phyloP scores from a whole-genome alignment of 2,888 invertebrate genomes.

The Tenthredo distinguenda region DNA sequence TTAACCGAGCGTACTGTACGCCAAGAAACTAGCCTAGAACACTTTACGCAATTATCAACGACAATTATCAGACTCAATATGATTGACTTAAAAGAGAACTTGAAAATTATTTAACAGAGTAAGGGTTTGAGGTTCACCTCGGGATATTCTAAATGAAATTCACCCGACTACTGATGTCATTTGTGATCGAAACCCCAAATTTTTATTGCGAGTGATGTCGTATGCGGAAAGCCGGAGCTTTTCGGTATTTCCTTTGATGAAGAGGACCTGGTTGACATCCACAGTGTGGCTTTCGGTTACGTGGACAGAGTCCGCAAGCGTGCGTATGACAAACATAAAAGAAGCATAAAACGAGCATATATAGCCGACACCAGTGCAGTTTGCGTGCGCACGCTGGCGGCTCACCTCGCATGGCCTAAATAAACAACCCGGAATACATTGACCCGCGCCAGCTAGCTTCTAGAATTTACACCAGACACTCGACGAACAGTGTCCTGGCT shows the following conservation, averaged over 20 bases:
- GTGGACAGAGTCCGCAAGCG: conserved; percentile 4
- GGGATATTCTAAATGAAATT: not conserved
- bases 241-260: not conserved
- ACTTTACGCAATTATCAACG: not conserved
- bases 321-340: conserved; percentile 37
- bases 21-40: not conserved
- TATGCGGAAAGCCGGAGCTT: not conserved
- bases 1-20: conserved; percentile 65
- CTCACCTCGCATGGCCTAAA: conserved; percentile 78
- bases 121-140: not conserved
- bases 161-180: not conserved
- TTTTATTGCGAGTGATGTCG: not conserved
- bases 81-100: not conserved
- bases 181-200: not conserved
- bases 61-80: not conserved
- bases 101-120: not conserved
- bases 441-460: conserved; percentile 70
- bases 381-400: conserved; percentile 66
- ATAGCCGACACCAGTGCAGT: conserved; percentile 64
- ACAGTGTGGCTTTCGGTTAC: not conserved
- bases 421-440: conserved; percentile 78
- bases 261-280: not conserved
- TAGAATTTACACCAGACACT: conserved; percentile 56
- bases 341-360: conserved; percentile 35
- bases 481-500: conserved; percentile 34